Conservation (phyloP, 2,113 vertebrate species). For the Boleophthalmus pectinirostris region DNA sequence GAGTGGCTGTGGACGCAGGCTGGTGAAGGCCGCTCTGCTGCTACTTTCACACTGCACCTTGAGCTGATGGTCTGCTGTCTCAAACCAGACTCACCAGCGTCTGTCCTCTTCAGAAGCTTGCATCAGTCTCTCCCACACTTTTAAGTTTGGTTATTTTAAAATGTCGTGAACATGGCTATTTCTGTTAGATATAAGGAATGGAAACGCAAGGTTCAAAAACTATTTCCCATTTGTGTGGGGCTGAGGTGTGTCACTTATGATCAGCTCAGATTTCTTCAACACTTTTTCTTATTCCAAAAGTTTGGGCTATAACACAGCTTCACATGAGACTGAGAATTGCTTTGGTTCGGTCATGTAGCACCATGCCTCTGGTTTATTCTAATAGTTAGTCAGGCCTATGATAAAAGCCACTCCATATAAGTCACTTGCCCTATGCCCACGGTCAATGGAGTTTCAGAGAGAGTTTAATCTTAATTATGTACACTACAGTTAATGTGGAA, state of each 20-base stretch:
- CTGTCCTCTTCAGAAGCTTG: background rate
- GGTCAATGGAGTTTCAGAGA: background rate
- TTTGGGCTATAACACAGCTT: background rate
- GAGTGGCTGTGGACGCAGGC: background rate
- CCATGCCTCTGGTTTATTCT: background rate
- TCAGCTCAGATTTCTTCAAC: background rate
- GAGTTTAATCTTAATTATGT: background rate
- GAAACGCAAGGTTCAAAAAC: background rate
- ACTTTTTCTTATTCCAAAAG: background rate
- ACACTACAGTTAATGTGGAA: background rate
- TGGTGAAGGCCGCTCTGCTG: background rate
- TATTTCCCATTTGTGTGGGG: background rate
- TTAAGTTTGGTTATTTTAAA: background rate
- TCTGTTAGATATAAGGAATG: background rate
- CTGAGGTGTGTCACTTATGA: background rate
- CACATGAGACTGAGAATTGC: background rate
- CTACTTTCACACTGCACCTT: slow-evolving; percentile 2
- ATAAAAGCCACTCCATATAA: too few relatives aligned
- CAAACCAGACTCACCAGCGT: background rate
- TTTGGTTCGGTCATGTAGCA: background rate
- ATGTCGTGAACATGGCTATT: background rate
- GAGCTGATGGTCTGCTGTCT: background rate
- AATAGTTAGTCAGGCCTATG: too few relatives aligned
- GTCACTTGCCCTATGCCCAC: too few relatives aligned
- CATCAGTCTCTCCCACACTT: background rate